Conservation (phyloP, 2,113 vertebrate genomes). For the Psittacula cyanocephala region DNA sequence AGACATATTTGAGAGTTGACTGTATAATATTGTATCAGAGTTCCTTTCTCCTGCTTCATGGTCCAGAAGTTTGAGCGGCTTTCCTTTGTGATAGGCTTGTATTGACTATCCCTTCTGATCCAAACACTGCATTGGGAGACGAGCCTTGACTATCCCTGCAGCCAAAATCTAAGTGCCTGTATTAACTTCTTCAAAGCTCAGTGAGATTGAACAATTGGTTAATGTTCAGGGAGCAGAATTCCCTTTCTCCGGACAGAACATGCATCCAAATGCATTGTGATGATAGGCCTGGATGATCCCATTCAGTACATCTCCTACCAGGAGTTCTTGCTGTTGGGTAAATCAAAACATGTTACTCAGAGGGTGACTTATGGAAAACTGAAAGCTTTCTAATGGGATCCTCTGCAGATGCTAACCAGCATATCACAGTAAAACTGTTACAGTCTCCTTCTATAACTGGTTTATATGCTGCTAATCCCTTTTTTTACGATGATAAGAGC, state of each 20-base stretch:
- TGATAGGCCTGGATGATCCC: constrained; percentile 14
- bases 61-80: constrained; percentile 50
- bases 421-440: background rate
- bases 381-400: background rate
- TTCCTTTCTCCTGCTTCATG: constrained; percentile 42
- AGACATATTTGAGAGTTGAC: background rate
- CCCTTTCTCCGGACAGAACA: background rate
- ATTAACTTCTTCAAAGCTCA: background rate
- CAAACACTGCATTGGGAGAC: background rate
- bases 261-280: background rate
- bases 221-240: background rate
- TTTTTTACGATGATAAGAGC: background rate
- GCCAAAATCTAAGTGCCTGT: background rate
- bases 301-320: background rate
- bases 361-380: background rate
- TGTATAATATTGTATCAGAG: background rate
- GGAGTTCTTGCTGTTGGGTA: constrained; percentile 23
- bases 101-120: background rate
- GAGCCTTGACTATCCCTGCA: background rate
- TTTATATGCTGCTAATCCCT: constrained; percentile 14
- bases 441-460: background rate
- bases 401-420: background rate
- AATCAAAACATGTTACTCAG: constrained; percentile 23
- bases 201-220: background rate
- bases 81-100: background rate